These are phyloP conservation scores for Petroica traversi DNA, from an alignment of 2,113 vertebrate species.

Conservation along the genomic window DNA sequence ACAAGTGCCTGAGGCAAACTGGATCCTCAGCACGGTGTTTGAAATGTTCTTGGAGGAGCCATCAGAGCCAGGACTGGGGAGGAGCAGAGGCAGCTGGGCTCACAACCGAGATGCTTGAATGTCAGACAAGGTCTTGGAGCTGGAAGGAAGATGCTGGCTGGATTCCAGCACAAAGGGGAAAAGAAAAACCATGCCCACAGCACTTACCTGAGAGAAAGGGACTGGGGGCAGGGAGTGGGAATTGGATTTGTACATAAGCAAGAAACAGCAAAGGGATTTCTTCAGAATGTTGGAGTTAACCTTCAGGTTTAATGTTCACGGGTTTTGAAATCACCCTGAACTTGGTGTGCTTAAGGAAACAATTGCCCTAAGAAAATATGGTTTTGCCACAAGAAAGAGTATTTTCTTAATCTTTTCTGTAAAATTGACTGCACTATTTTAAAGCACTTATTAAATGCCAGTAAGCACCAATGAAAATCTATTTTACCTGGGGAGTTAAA, in stretches of 20 bases:
- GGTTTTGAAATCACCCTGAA: neutral
- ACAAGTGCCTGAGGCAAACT: neutral
- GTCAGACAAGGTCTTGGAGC: neutral
- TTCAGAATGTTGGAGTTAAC: neutral
- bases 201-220: neutral
- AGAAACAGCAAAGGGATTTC: neutral
- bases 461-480: neutral
- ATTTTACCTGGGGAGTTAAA: neutral
- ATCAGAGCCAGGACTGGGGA: accelerated
- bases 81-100: accelerated
- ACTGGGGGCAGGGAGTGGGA: neutral
- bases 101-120: accelerated
- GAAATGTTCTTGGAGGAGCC: neutral
- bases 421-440: neutral
- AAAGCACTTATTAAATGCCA: neutral
- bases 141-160: neutral
- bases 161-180: neutral
- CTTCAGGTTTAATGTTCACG: neutral
- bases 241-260: neutral
- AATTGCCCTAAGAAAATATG: neutral
- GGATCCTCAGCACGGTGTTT: accelerated
- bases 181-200: neutral
- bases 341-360: neutral
- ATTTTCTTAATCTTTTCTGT: neutral
- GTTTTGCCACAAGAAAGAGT: neutral